These are phyloP conservation scores for Stramonita haemastoma DNA, from an alignment of 2,888 invertebrate genomes.

Conservation along the genomic window DNA sequence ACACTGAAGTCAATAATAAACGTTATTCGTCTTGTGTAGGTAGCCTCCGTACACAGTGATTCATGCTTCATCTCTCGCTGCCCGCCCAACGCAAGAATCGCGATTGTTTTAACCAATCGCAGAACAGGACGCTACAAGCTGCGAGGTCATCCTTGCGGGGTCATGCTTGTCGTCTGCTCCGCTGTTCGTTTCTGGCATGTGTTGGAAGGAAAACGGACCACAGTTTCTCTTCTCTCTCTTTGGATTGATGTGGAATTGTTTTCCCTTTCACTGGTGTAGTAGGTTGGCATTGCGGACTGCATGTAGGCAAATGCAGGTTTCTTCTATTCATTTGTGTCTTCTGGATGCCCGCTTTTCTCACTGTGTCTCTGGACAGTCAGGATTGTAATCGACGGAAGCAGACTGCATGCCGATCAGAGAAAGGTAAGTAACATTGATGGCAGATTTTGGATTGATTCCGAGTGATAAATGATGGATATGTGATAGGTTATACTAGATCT, in stretches of 20 bases:
- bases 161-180: constrained; percentile 43
- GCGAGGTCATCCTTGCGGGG: constrained; percentile 37
- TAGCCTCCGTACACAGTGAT: neutral
- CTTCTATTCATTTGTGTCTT: too few species aligned
- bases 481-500: too few species aligned
- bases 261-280: neutral
- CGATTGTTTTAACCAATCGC: constrained; percentile 38
- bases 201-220: neutral
- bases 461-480: too few species aligned
- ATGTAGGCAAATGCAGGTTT: neutral
- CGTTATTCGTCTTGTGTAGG: neutral
- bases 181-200: constrained; percentile 25
- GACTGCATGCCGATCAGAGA: too few species aligned
- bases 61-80: neutral
- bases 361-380: too few species aligned
- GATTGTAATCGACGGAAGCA: too few species aligned
- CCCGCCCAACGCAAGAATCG: constrained; percentile 23
- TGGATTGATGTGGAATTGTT: too few species aligned
- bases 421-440: too few species aligned
- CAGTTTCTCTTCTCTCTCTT: neutral
- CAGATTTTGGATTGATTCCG: too few species aligned
- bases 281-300: neutral
- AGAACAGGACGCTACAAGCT: constrained; percentile 15
- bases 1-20: too few species aligned
- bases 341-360: too few species aligned